phyloP scores from a whole-genome alignment of 2,797 vertebrate genomes.

The Tarsius wallacei region DNA sequence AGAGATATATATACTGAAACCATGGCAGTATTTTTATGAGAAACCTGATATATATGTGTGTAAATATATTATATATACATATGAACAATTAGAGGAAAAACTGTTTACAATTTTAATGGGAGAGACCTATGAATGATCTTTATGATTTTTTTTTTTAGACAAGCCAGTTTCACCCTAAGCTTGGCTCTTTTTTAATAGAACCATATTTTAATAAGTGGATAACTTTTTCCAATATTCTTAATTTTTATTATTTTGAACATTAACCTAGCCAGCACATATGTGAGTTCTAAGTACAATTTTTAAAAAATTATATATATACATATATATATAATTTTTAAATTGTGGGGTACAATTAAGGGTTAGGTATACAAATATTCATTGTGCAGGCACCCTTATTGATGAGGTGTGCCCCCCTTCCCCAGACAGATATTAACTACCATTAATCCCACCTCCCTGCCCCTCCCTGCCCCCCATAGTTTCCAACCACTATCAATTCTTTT shows the following conservation, averaged over 20 bases:
- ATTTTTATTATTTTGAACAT: background rate
- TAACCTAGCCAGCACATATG: background rate
- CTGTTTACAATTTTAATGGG: background rate
- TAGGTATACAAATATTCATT: too few species aligned
- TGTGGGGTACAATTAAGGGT: too few species aligned
- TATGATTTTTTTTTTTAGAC: too few species aligned
- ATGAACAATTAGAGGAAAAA: background rate
- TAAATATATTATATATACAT: background rate
- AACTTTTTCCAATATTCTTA: background rate
- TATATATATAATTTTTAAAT: too few species aligned
- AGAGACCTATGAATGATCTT: background rate
- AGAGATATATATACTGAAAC: background rate
- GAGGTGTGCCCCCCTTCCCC: too few species aligned
- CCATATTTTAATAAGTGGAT: background rate
- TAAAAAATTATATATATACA: too few species aligned
- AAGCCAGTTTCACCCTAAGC: background rate
- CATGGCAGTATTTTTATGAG: background rate
- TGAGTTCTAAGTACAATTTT: background rate
- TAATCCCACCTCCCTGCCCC: too few species aligned
- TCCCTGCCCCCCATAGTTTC: too few species aligned
- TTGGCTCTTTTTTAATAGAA: background rate
- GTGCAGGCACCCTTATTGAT: too few species aligned
- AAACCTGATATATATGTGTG: background rate
- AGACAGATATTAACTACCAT: too few species aligned
- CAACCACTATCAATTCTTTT: too few species aligned